A percentile compares a stretch with the other conserved stretches of the same genome.
Evolutionary conservation across 2,888 invertebrate genomes (phyloP).

Genomic region (Melipona bicolor): DNA sequence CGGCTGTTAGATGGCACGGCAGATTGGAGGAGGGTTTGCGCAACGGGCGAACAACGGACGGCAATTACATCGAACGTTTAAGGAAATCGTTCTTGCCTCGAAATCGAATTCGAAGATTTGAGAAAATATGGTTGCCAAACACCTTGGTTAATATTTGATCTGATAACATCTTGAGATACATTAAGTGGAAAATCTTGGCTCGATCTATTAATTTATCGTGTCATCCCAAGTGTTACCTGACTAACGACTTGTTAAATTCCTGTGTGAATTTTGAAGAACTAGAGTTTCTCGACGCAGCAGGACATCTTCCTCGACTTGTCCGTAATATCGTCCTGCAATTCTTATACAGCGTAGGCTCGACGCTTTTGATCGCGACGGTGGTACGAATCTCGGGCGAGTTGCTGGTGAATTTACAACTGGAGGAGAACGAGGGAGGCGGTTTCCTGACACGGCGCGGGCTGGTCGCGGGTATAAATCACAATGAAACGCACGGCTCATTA

Average conservation of each 20-base stretch:
- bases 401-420: slow-evolving; percentile 22
- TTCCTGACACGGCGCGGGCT: slow-evolving; percentile 45
- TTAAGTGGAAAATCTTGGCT: too few species aligned
- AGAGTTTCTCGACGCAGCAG: background rate
- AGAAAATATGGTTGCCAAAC: too few species aligned
- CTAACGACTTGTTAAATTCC: too few species aligned
- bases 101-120: background rate
- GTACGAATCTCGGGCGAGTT: background rate
- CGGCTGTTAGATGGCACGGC: background rate
- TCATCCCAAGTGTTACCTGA: too few species aligned
- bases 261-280: too few species aligned
- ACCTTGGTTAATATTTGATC: background rate
- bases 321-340: background rate
- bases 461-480: slow-evolving; percentile 77
- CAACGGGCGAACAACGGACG: background rate
- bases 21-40: background rate
- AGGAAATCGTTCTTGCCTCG: background rate
- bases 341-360: background rate
- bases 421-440: slow-evolving; percentile 36
- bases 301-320: background rate
- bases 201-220: too few species aligned
- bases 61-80: background rate
- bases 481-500: slow-evolving; percentile 76
- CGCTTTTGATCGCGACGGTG: too few species aligned
- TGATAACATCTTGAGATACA: too few species aligned